Evolutionary conservation across 2,113 vertebrate genomes (phyloP).

Genomic region (Lepidothrix coronata): DNA sequence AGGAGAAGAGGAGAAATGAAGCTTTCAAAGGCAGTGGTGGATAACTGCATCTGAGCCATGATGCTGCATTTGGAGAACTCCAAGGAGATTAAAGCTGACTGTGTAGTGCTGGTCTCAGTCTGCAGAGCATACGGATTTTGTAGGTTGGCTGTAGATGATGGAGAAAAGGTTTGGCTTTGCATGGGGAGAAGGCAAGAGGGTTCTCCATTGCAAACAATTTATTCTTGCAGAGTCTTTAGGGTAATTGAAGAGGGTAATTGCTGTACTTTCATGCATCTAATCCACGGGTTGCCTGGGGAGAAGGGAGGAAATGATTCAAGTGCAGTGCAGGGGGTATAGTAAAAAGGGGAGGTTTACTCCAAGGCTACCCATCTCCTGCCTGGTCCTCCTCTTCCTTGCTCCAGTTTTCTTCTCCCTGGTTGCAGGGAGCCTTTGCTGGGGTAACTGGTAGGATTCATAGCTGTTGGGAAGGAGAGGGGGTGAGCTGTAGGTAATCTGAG

Average conservation of each 20-base stretch:
- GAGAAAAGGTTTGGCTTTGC: neutral
- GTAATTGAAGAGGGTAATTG: conserved; percentile 32
- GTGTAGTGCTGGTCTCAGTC: neutral
- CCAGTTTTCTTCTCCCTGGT: neutral
- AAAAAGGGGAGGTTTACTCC: neutral
- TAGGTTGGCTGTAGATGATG: neutral
- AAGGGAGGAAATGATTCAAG: conserved; percentile 12
- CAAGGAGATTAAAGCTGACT: neutral
- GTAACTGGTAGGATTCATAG: neutral
- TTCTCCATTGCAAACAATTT: neutral
- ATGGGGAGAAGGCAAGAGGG: neutral
- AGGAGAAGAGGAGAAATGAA: neutral
- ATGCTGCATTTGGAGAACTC: neutral
- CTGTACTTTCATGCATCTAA: neutral
- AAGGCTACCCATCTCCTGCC: neutral
- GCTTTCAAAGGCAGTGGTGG: neutral
- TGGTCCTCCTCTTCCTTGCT: neutral
- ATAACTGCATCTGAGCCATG: neutral
- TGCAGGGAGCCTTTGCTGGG: neutral
- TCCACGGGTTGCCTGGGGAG: neutral
- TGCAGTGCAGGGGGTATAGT: neutral
- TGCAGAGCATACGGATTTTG: neutral
- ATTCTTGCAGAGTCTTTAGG: conserved; percentile 6
- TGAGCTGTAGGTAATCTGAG: neutral
- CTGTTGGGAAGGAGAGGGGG: neutral